Evolutionary conservation across 2,888 invertebrate species (phyloP).

Genomic region (Siphonodentalium dalli): DNA sequence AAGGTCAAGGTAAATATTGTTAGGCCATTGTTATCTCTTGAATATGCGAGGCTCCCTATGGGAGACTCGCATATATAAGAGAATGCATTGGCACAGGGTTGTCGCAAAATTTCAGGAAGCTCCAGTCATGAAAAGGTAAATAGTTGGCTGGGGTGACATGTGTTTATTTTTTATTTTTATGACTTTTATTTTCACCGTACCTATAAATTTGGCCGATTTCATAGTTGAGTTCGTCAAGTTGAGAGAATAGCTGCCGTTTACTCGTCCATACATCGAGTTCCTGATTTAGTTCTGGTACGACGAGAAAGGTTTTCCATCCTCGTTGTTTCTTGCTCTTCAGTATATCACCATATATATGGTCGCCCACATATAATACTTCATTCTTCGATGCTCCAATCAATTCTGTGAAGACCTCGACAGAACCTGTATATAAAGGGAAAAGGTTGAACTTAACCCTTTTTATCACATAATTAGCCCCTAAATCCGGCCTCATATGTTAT

Average conservation of each 20-base stretch:
- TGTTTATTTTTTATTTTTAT: too few species aligned
- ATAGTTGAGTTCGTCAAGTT: conserved; percentile 84
- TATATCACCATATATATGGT: conserved; percentile 99
- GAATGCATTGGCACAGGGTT: too few species aligned
- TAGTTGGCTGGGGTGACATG: too few species aligned
- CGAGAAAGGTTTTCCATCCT: conserved; percentile 98
- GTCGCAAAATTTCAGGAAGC: too few species aligned
- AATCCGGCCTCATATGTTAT: too few species aligned
- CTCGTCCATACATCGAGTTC: conserved; percentile 98
- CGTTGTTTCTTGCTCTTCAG: conserved; percentile 97
- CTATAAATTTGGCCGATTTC: conserved; percentile 94
- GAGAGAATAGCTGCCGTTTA: conserved; percentile 90
- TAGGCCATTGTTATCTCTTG: too few species aligned
- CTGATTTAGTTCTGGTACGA: conserved; percentile 94
- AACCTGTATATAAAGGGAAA: conserved; percentile 66
- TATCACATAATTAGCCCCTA: too few species aligned
- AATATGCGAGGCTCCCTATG: too few species aligned
- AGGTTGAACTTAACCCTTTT: not conserved
- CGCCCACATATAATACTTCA: conserved; percentile 96
- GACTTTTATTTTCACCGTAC: too few species aligned
- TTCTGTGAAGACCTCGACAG: conserved; percentile 94
- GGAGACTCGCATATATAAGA: too few species aligned
- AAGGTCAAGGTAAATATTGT: too few species aligned
- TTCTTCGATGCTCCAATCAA: conserved; percentile 96
- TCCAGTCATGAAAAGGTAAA: too few species aligned